phyloP scores from a whole-genome alignment of 2,888 invertebrate genomes.

The Ennomos quercinarius region DNA sequence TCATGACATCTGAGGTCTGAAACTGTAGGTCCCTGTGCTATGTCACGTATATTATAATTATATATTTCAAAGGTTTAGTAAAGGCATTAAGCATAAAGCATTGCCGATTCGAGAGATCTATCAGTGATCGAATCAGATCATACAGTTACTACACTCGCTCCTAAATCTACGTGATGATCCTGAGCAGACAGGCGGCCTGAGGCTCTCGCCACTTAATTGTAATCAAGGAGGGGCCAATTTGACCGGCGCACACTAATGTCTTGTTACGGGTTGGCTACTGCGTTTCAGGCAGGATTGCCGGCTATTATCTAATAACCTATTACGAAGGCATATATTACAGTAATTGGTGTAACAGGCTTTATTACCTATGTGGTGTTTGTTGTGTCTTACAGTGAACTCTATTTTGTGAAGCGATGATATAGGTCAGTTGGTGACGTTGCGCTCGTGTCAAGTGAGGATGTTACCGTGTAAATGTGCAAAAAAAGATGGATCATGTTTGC shows the following conservation, averaged over 20 bases:
- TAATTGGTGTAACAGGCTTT: slow-evolving; percentile 10
- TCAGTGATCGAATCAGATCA: no score
- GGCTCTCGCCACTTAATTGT: slow-evolving; percentile 71
- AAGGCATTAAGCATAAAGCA: no score
- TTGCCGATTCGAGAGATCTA: no score
- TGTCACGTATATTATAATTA: no score
- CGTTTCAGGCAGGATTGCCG: slow-evolving; percentile 33
- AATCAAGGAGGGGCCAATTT: slow-evolving; percentile 72
- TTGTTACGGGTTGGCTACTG: slow-evolving; percentile 51
- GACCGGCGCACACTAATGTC: slow-evolving; percentile 63
- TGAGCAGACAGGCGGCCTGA: slow-evolving; percentile 56
- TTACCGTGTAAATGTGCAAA: background rate
- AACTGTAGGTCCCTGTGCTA: no score
- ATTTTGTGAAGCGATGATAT: no score
- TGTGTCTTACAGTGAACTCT: background rate
- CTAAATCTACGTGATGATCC: slow-evolving; percentile 59
- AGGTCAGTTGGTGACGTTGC: no score
- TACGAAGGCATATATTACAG: slow-evolving; percentile 12
- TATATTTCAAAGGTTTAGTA: no score
- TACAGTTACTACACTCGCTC: slow-evolving; percentile 21
- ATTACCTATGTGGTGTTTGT: slow-evolving; percentile 3
- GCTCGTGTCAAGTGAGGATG: no score
- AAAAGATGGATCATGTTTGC: background rate
- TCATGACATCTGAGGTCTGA: no score
- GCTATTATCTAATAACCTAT: slow-evolving; percentile 46